Percentiles rank a stretch among this genome's conserved stretches.
phyloP scores from a whole-genome alignment of 2,113 vertebrate genomes.

The human region DNA sequence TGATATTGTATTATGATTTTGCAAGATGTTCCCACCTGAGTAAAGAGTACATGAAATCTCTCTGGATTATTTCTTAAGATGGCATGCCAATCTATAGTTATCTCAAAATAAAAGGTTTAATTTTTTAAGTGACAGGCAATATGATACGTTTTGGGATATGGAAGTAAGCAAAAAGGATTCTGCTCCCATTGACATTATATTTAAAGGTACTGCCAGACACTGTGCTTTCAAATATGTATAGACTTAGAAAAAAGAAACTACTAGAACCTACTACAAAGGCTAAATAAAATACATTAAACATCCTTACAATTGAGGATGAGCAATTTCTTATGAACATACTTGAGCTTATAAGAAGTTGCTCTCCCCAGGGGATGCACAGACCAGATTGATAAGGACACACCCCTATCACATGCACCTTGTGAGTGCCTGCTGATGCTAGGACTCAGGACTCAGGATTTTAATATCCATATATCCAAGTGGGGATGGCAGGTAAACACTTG shows the following conservation, averaged over 20 bases:
- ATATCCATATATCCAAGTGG: not conserved
- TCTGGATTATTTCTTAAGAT: not conserved
- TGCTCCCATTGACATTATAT: not conserved
- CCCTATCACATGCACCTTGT: not conserved
- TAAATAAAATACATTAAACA: not conserved
- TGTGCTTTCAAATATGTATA: not conserved
- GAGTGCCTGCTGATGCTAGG: not conserved
- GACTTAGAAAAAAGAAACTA: not conserved
- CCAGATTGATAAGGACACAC: not conserved
- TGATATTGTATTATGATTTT: not conserved
- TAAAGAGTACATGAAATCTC: not conserved
- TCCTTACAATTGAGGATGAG: not conserved
- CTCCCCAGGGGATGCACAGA: not conserved
- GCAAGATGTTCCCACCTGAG: not conserved
- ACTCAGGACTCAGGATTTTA: not conserved
- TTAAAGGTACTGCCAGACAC: not conserved
- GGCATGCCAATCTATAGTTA: not conserved
- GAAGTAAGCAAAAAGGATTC: not conserved
- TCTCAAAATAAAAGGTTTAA: not conserved
- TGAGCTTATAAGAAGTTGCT: not conserved
- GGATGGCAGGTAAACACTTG: not conserved
- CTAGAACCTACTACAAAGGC: not conserved
- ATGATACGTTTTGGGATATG: not conserved
- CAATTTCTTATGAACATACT: not conserved
- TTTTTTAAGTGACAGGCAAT: not conserved